These are phyloP conservation scores for Varecia variegata DNA, from an alignment of 2,797 vertebrate species.

Conservation along the genomic window DNA sequence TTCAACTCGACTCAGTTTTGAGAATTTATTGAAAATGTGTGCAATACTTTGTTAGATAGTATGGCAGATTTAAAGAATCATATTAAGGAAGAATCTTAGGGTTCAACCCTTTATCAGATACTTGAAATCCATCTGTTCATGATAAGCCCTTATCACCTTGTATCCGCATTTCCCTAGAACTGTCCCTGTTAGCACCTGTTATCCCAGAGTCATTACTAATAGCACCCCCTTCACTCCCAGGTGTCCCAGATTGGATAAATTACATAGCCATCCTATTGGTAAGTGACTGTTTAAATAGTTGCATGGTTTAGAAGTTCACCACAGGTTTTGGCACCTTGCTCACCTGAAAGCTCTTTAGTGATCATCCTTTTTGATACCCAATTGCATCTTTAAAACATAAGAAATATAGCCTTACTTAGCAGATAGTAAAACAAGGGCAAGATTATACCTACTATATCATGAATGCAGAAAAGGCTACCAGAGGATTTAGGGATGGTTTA, in stretches of 20 bases:
- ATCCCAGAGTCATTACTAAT: background rate
- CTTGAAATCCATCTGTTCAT: background rate
- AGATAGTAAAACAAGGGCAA: background rate
- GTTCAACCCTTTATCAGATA: background rate
- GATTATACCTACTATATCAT: background rate
- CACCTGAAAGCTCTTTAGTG: background rate
- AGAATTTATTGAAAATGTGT: background rate
- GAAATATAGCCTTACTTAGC: background rate
- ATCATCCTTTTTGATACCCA: slow-evolving; percentile 8
- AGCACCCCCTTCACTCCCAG: background rate
- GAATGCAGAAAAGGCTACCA: background rate
- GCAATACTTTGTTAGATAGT: background rate
- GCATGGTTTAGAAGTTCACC: slow-evolving; percentile 1
- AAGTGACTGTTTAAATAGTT: slow-evolving; percentile 14
- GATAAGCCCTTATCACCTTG: background rate
- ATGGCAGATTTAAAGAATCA: background rate
- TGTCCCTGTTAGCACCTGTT: background rate
- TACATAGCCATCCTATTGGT: background rate
- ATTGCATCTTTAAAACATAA: slow-evolving; percentile 1
- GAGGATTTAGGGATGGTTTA: background rate
- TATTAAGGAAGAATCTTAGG: background rate
- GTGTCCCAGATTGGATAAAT: background rate
- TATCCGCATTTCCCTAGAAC: background rate
- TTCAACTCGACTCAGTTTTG: background rate
- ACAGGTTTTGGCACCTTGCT: background rate